A percentile compares a stretch with the other conserved stretches of the same genome.
These are phyloP conservation scores for Armadillidium nasatum DNA, from an alignment of 1,140 invertebrate genomes.

Conservation along the genomic window DNA sequence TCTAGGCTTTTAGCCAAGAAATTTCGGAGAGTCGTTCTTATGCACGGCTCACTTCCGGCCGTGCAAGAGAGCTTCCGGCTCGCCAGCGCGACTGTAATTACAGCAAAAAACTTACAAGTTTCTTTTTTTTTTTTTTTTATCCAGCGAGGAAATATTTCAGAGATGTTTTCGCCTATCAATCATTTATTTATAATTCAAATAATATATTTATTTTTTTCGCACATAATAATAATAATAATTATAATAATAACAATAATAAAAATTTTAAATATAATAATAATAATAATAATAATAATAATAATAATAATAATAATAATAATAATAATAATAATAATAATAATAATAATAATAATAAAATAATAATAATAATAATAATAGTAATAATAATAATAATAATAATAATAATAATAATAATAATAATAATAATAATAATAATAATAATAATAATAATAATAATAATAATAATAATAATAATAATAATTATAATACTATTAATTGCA, in stretches of 20 bases:
- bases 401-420: slow-evolving; percentile 18
- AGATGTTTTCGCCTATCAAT: background rate
- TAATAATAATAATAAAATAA: slow-evolving; percentile 1
- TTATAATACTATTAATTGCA: too few relatives aligned
- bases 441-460: slow-evolving; percentile 7
- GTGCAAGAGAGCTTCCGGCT: background rate
- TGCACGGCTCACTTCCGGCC: background rate
- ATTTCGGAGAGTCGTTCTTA: too few relatives aligned
- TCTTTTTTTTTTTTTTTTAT: background rate
- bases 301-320: background rate
- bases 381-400: slow-evolving; percentile 15
- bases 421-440: slow-evolving; percentile 14
- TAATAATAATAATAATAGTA: background rate
- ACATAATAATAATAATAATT: too few relatives aligned
- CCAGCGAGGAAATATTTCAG: background rate
- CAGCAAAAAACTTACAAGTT: too few relatives aligned
- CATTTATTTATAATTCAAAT: background rate
- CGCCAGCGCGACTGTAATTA: background rate
- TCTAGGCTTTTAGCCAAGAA: too few relatives aligned
- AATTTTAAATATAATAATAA: background rate
- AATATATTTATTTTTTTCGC: background rate
- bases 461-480: slow-evolving; percentile 14
- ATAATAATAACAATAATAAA: too few relatives aligned
- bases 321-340: slow-evolving; percentile 7
- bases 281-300: background rate